A percentile compares a stretch with the other conserved stretches of the same genome.
Evolutionary conservation across 2,797 vertebrate species (phyloP).

Genomic region (Podarcis siculus): DNA sequence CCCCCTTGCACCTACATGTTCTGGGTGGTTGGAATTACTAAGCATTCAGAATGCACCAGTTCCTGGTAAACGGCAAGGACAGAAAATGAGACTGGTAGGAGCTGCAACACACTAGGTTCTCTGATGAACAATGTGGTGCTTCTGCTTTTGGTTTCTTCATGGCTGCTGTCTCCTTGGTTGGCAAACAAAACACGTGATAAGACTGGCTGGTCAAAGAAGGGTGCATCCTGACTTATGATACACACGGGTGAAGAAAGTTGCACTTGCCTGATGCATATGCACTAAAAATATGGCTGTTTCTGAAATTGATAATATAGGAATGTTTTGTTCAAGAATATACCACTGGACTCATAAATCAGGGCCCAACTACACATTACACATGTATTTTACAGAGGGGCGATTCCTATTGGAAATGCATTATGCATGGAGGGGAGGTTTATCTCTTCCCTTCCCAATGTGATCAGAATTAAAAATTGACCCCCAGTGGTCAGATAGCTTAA

Average conservation of each 20-base stretch:
- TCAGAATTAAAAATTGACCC: neutral
- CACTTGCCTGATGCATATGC: fast-evolving
- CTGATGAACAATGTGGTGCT: neutral
- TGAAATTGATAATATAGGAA: neutral
- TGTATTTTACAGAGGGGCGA: too few species aligned
- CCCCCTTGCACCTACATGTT: neutral
- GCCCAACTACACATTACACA: neutral
- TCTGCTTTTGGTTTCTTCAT: neutral
- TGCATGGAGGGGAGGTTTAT: too few species aligned
- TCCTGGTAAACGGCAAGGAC: neutral
- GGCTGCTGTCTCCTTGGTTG: neutral
- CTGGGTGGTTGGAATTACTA: neutral
- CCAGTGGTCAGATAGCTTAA: too few species aligned
- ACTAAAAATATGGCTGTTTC: neutral
- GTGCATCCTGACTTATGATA: neutral
- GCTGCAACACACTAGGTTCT: neutral
- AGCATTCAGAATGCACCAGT: neutral
- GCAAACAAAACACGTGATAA: neutral
- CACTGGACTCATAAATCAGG: neutral
- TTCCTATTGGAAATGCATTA: too few species aligned
- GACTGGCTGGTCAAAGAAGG: neutral
- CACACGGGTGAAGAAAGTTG: neutral
- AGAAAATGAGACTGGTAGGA: neutral
- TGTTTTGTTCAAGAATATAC: neutral
- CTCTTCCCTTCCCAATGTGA: too few species aligned